phyloP scores from a whole-genome alignment of 2,797 vertebrate species.

The Xerus rutilus region DNA sequence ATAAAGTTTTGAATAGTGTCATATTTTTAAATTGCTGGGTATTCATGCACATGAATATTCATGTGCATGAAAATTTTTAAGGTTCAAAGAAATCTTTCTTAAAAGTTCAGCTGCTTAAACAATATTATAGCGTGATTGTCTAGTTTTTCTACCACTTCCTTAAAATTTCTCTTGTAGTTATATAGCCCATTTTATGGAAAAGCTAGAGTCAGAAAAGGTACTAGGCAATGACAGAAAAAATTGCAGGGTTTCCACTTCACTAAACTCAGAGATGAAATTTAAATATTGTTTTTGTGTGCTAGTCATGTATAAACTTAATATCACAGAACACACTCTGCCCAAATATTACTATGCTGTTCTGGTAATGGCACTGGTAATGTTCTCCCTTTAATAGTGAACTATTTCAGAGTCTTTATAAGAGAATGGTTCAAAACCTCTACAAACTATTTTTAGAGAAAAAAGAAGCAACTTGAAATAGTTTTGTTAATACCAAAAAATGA shows the following conservation, averaged over 20 bases:
- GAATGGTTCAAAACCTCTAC: conserved; percentile 1
- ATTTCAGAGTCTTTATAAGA: conserved; percentile 38
- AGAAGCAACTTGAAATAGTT: conserved; percentile 11
- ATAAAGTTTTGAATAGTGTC: conserved; percentile 32
- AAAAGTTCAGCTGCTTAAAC: background rate
- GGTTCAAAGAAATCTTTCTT: conserved; percentile 36
- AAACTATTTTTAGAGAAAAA: conserved; percentile 23
- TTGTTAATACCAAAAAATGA: conserved; percentile 4
- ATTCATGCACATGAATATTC: conserved; percentile 50
- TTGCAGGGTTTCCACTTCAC: conserved; percentile 81
- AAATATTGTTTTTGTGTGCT: conserved; percentile 79
- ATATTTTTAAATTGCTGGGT: conserved; percentile 44
- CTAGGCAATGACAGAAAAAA: conserved; percentile 77
- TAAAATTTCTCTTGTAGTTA: conserved; percentile 50
- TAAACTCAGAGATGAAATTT: conserved; percentile 77
- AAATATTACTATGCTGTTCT: conserved; percentile 69
- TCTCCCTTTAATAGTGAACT: conserved; percentile 62
- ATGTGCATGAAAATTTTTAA: background rate
- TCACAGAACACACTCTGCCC: conserved; percentile 53
- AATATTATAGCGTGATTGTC: conserved; percentile 46
- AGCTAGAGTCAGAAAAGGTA: conserved; percentile 71
- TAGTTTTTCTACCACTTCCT: conserved; percentile 67
- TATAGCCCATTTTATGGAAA: conserved; percentile 71
- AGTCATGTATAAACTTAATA: conserved; percentile 70
- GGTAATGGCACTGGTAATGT: conserved; percentile 51